phyloP scores from a whole-genome alignment of 2,888 invertebrate species.

The Pherbina coryleti region DNA sequence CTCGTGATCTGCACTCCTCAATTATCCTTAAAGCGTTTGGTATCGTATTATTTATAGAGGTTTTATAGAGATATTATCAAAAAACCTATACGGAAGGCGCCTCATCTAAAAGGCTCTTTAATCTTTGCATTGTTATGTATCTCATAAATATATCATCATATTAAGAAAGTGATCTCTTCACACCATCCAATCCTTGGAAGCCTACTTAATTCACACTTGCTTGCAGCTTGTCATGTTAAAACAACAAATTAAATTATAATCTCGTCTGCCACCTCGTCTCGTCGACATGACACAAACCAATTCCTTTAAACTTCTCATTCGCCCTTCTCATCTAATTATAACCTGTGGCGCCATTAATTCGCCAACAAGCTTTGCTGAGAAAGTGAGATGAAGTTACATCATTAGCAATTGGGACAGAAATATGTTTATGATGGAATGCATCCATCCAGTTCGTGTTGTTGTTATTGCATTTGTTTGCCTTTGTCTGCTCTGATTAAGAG shows the following conservation, averaged over 20 bases:
- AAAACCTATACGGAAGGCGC: too few relatives aligned
- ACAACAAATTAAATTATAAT: constrained; percentile 48
- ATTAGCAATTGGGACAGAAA: too few relatives aligned
- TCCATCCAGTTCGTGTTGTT: neutral
- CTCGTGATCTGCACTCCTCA: too few relatives aligned
- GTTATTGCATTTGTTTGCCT: neutral
- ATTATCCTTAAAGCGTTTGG: too few relatives aligned
- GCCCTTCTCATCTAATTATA: constrained; percentile 16
- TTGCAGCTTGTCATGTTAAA: constrained; percentile 44
- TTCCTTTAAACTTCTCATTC: neutral
- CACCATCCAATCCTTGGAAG: neutral
- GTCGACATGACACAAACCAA: neutral
- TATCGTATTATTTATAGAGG: too few relatives aligned
- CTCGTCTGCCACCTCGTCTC: constrained; percentile 44
- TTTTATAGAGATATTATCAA: neutral
- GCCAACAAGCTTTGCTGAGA: constrained; percentile 41
- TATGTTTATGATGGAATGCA: neutral
- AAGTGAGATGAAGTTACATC: neutral
- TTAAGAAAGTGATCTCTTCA: too few relatives aligned
- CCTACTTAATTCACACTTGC: constrained; percentile 49
- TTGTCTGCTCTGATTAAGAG: neutral
- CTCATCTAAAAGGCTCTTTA: too few relatives aligned
- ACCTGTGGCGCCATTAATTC: constrained; percentile 28
- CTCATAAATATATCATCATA: too few relatives aligned
- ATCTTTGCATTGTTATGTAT: too few relatives aligned